Evolutionary conservation across 2,113 vertebrate species (phyloP).

Genomic region (Indicator maculatus): DNA sequence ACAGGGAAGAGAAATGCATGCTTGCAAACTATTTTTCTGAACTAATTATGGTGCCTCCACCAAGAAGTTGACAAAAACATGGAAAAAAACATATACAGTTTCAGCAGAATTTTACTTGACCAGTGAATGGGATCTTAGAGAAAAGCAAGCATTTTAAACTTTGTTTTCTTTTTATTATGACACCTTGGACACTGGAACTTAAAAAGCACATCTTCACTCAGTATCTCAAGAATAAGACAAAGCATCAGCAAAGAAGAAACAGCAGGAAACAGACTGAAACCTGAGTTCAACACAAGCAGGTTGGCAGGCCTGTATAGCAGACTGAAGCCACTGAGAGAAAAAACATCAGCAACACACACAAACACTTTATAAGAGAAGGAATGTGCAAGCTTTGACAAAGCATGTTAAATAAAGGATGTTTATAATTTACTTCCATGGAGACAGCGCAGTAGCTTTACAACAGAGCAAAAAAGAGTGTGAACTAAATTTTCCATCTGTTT

Average conservation of each 20-base stretch:
- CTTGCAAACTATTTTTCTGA: background rate
- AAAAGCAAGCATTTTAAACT: background rate
- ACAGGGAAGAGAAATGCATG: background rate
- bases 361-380: conserved; percentile 46
- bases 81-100: background rate
- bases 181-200: background rate
- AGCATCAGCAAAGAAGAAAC: background rate
- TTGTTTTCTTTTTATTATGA: background rate
- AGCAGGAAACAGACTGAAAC: background rate
- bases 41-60: background rate
- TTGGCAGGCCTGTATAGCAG: background rate
- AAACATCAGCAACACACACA: conserved; percentile 43
- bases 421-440: conserved; percentile 61
- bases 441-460: conserved; percentile 57
- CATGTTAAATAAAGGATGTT: conserved; percentile 46
- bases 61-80: background rate
- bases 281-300: background rate
- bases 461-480: conserved; percentile 6
- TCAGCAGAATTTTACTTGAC: background rate
- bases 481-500: conserved; percentile 57
- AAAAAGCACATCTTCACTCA: background rate
- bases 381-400: conserved; percentile 48
- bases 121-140: background rate
- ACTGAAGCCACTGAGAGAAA: background rate
- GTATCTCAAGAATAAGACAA: background rate